Evolutionary conservation across 2,888 invertebrate genomes (phyloP).

Genomic region (Nephrotoma guestfalica): DNA sequence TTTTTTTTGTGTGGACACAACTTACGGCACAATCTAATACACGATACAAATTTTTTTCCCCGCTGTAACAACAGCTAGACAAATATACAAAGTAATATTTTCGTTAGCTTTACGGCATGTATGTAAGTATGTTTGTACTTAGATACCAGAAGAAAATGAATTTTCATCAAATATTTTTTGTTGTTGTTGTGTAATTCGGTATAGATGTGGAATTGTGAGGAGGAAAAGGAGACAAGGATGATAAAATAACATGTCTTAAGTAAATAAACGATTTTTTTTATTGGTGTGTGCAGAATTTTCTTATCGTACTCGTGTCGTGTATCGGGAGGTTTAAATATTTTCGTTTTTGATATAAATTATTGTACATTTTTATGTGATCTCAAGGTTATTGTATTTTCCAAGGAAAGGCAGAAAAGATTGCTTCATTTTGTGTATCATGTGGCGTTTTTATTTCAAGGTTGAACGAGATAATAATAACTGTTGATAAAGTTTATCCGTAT

Average conservation of each 20-base stretch:
- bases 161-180: neutral
- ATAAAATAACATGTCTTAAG: neutral
- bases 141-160: neutral
- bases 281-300: too few species aligned
- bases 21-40: neutral
- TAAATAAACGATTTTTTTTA: neutral
- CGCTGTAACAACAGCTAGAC: neutral
- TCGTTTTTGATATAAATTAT: too few species aligned
- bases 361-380: too few species aligned
- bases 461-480: too few species aligned
- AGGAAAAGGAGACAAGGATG: neutral
- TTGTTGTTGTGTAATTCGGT: neutral
- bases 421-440: too few species aligned
- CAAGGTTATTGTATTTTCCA: too few species aligned
- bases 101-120: neutral
- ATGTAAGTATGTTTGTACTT: neutral
- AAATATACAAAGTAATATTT: neutral
- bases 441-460: too few species aligned
- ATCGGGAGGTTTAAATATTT: too few species aligned
- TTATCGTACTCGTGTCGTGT: too few species aligned
- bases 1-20: neutral
- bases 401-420: too few species aligned
- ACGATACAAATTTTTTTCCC: neutral
- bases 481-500: too few species aligned
- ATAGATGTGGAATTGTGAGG: neutral